phyloP scores from a whole-genome alignment of 1,140 invertebrate genomes.

The Drosophila ogumai region DNA sequence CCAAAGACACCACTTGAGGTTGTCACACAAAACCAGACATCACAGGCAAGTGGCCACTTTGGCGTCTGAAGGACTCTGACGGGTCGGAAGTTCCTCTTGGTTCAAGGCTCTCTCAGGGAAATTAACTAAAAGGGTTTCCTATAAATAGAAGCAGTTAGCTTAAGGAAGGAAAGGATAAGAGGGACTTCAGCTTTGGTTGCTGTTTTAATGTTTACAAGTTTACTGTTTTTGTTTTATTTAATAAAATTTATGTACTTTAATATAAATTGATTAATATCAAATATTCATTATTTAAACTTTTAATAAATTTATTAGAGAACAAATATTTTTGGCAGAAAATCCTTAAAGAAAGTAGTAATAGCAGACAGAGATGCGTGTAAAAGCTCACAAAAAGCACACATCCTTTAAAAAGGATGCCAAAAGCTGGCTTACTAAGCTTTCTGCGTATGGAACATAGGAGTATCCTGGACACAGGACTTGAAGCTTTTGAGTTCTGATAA shows the following conservation, averaged over 20 bases:
- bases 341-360: background rate
- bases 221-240: background rate
- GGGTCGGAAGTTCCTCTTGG: conserved; percentile 21
- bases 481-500: background rate
- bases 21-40: conserved; percentile 40
- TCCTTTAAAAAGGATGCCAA: background rate
- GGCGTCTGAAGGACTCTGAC: conserved; percentile 21
- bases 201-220: background rate
- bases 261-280: background rate
- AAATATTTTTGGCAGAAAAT: background rate
- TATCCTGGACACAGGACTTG: background rate
- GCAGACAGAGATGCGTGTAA: background rate
- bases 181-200: background rate
- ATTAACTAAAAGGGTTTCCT: conserved; percentile 12
- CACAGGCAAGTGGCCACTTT: conserved; percentile 39
- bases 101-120: background rate
- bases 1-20: conserved; percentile 36
- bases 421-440: conserved; percentile 6
- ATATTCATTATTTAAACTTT: background rate
- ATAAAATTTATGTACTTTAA: background rate
- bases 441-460: background rate
- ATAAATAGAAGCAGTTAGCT: conserved; percentile 10
- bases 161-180: no score
- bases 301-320: background rate
- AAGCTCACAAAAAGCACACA: conserved; percentile 15